Evolutionary conservation across 2,888 invertebrate species (phyloP).

Genomic region (Sussaba pulchella): DNA sequence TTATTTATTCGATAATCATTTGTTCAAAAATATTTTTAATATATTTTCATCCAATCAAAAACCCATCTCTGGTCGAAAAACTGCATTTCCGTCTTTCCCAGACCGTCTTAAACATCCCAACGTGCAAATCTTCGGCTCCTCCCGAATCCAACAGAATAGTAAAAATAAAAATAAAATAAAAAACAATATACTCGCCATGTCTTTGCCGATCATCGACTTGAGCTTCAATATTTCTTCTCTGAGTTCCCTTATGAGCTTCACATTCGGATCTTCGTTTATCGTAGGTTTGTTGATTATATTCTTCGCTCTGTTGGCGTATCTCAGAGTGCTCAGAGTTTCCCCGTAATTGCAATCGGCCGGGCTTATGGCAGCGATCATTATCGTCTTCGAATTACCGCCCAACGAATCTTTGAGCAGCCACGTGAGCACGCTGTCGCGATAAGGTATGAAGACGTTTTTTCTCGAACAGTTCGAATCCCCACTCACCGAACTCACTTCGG

Average conservation of each 20-base stretch:
- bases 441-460: conserved; percentile 90
- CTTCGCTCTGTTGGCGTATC: conserved; percentile 95
- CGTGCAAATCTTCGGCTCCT: too few species aligned
- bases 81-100: too few species aligned
- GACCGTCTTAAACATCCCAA: too few species aligned
- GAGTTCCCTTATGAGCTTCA: conserved; percentile 93
- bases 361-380: conserved; percentile 94
- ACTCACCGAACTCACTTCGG: conserved; percentile 87
- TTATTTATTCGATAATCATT: too few species aligned
- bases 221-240: conserved; percentile 94
- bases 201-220: conserved; percentile 90
- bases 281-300: conserved; percentile 96
- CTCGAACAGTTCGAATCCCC: conserved; percentile 83
- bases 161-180: background rate
- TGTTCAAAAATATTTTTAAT: too few species aligned
- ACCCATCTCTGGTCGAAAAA: too few species aligned
- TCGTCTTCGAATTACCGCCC: conserved; percentile 96
- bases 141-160: too few species aligned
- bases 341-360: conserved; percentile 95
- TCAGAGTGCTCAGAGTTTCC: conserved; percentile 93
- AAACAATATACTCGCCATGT: conserved; percentile 85
- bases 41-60: too few species aligned
- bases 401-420: conserved; percentile 95
- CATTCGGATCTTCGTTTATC: conserved; percentile 95
- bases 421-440: conserved; percentile 94